phyloP scores from a whole-genome alignment of 1,140 invertebrate species.

The Pseudobourletiella spinata region DNA sequence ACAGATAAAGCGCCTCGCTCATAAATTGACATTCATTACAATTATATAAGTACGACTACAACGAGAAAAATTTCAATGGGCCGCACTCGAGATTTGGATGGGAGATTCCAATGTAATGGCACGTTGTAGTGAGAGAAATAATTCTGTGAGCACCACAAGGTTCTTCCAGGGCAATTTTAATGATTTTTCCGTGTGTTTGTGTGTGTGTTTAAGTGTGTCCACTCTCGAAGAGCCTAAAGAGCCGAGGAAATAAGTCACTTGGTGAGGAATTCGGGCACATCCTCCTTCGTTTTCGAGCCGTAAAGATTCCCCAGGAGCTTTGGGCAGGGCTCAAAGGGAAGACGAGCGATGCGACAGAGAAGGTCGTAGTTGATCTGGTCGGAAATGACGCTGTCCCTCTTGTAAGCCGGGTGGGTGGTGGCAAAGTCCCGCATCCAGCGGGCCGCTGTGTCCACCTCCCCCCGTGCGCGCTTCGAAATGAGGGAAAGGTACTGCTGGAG shows the following conservation, averaged over 20 bases:
- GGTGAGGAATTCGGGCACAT: constrained; percentile 38
- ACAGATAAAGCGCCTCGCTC: too few relatives aligned
- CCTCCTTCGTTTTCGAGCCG: constrained; percentile 37
- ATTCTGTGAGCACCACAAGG: too few relatives aligned
- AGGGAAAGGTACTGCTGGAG: constrained; percentile 93
- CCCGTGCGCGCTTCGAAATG: constrained; percentile 80
- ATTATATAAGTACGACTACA: too few relatives aligned
- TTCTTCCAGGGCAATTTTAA: too few relatives aligned
- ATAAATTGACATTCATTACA: too few relatives aligned
- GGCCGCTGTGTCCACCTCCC: constrained; percentile 76
- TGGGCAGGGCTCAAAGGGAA: constrained; percentile 66
- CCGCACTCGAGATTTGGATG: too few relatives aligned
- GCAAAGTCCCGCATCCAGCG: constrained; percentile 90
- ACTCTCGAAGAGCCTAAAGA: neutral
- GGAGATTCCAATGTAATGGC: too few relatives aligned
- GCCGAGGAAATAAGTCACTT: constrained; percentile 8
- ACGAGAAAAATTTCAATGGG: too few relatives aligned
- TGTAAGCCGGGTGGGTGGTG: constrained; percentile 77
- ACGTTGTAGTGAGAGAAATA: too few relatives aligned
- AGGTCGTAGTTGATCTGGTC: constrained; percentile 92
- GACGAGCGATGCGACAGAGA: constrained; percentile 61
- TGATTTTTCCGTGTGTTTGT: too few relatives aligned
- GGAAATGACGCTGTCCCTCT: constrained; percentile 78
- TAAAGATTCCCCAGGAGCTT: constrained; percentile 56
- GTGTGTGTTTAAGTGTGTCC: neutral